phyloP scores from a whole-genome alignment of 1,140 invertebrate genomes.

The Cylas formicarius region DNA sequence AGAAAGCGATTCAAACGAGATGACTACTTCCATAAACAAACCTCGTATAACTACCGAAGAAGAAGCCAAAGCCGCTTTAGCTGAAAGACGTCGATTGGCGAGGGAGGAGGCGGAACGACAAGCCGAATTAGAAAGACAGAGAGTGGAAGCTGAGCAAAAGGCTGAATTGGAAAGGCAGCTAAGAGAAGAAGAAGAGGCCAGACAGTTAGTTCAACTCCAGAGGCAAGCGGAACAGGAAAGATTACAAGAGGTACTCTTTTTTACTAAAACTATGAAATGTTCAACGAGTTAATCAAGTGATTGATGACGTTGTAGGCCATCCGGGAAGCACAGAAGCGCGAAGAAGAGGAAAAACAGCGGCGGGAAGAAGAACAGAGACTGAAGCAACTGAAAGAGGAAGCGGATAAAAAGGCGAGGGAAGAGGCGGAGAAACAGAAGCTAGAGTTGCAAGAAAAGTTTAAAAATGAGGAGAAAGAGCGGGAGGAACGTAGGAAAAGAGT shows the following conservation, averaged over 20 bases:
- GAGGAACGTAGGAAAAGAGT: constrained; percentile 69
- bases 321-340: constrained; percentile 54
- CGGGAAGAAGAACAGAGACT: constrained; percentile 60
- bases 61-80: constrained; percentile 81
- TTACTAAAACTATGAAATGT: constrained; percentile 27
- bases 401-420: constrained; percentile 65
- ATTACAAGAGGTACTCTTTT: constrained; percentile 50
- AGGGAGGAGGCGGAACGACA: constrained; percentile 80
- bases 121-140: constrained; percentile 71
- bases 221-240: constrained; percentile 66
- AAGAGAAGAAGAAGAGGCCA: constrained; percentile 75
- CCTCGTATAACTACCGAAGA: constrained; percentile 76
- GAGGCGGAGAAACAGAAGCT: constrained; percentile 70
- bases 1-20: constrained; percentile 24
- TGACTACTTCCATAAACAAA: constrained; percentile 59
- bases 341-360: constrained; percentile 56
- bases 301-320: constrained; percentile 30
- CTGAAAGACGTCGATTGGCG: constrained; percentile 73
- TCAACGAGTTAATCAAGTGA: no score
- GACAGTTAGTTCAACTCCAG: constrained; percentile 68
- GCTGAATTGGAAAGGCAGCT: constrained; percentile 65
- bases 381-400: constrained; percentile 68
- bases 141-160: constrained; percentile 64
- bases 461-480: constrained; percentile 73
- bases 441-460: constrained; percentile 66